These are phyloP conservation scores for Panthera leo DNA, from an alignment of 2,113 vertebrate species.

Conservation along the genomic window DNA sequence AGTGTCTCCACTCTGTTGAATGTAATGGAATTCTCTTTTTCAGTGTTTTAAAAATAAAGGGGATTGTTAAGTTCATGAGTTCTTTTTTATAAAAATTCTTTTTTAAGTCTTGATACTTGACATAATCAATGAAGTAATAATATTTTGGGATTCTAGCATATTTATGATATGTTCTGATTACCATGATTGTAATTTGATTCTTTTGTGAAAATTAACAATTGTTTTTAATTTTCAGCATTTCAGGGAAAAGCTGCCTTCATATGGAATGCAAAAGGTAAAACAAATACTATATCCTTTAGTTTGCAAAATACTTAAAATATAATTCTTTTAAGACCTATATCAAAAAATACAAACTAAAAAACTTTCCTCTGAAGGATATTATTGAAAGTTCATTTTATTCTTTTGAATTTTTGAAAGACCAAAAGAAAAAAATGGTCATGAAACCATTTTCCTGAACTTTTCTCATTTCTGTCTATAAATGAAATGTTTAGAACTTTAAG, in stretches of 20 bases:
- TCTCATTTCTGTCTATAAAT: background rate
- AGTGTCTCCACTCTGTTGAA: background rate
- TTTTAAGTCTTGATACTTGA: constrained; percentile 5
- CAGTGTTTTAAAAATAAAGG: background rate
- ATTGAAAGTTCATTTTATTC: background rate
- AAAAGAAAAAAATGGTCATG: background rate
- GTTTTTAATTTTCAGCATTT: constrained; percentile 88
- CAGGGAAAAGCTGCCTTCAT: constrained; percentile 94
- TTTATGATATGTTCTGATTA: background rate
- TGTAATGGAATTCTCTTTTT: background rate
- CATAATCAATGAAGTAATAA: background rate
- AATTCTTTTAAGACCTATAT: background rate
- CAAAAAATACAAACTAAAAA: background rate
- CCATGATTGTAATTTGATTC: background rate
- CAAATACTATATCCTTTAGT: background rate
- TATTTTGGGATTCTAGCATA: background rate
- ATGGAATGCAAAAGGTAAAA: constrained; percentile 92
- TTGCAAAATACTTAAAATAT: background rate
- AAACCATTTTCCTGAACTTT: background rate
- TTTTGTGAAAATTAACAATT: background rate
- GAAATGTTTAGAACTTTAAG: background rate
- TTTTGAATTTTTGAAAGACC: background rate
- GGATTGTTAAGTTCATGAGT: background rate
- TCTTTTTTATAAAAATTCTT: background rate
- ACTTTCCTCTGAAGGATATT: background rate